Conservation (phyloP, 2,888 invertebrate genomes). For the Platycheirus albimanus region DNA sequence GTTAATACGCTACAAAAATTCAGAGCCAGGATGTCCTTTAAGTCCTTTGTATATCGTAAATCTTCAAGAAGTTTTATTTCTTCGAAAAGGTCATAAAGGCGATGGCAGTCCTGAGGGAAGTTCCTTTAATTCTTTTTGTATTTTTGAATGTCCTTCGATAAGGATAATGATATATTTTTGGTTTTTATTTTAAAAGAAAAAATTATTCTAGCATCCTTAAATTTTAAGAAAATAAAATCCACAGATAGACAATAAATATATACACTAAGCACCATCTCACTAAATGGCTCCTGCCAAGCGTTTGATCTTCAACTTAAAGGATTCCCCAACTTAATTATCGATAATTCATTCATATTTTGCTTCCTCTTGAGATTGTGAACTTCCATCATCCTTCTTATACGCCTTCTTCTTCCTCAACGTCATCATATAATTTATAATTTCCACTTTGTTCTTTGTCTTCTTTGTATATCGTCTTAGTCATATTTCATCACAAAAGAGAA, state of each 20-base stretch:
- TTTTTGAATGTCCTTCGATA: neutral
- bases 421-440: slow-evolving; percentile 44
- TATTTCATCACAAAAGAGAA: slow-evolving; percentile 53
- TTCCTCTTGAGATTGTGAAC: slow-evolving; percentile 31
- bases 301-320: slow-evolving; percentile 73
- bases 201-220: neutral
- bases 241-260: no score
- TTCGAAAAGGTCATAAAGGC: neutral
- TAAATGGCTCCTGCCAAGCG: slow-evolving; percentile 45
- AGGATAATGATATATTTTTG: neutral
- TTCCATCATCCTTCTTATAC: slow-evolving; percentile 27
- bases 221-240: neutral
- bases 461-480: slow-evolving; percentile 54
- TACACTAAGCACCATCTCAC: neutral
- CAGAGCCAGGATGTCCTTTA: slow-evolving; percentile 11
- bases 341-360: slow-evolving; percentile 71
- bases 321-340: slow-evolving; percentile 72
- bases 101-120: neutral
- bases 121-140: neutral
- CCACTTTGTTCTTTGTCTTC: slow-evolving; percentile 39
- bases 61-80: slow-evolving; percentile 2
- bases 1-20: slow-evolving; percentile 28
- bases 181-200: neutral
- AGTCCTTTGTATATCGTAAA: neutral
- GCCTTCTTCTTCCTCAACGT: slow-evolving; percentile 25